Evolutionary conservation across 1,140 invertebrate genomes (phyloP).

Genomic region (Euglossa dilemma): DNA sequence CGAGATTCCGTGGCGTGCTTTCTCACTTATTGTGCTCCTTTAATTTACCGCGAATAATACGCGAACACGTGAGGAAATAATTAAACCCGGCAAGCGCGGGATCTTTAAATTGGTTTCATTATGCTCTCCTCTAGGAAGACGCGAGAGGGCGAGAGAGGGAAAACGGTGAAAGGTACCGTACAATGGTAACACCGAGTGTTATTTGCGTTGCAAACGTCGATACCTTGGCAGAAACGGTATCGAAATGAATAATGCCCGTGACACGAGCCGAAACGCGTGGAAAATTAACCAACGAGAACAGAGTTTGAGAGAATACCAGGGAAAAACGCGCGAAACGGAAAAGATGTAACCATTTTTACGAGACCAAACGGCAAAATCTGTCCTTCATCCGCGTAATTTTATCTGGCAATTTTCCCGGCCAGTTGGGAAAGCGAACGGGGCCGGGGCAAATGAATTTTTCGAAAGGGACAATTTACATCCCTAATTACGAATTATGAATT

Average conservation of each 20-base stretch:
- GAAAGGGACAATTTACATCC: too few relatives aligned
- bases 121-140: neutral
- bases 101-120: conserved; percentile 41
- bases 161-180: neutral
- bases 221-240: conserved; percentile 1
- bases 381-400: too few relatives aligned
- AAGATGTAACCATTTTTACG: too few relatives aligned
- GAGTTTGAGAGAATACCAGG: too few relatives aligned
- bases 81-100: conserved; percentile 6
- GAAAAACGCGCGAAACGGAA: too few relatives aligned
- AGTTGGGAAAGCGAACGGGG: too few relatives aligned
- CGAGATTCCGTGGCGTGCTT: conserved; percentile 1
- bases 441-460: too few relatives aligned
- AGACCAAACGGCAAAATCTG: too few relatives aligned
- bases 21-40: conserved; percentile 27
- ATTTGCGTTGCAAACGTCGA: conserved; percentile 12
- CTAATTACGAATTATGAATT: too few relatives aligned
- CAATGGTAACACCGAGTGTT: neutral
- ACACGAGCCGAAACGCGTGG: neutral
- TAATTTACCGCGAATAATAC: conserved; percentile 37
- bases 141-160: neutral
- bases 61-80: conserved; percentile 29
- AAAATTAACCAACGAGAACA: neutral
- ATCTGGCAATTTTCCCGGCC: too few relatives aligned
- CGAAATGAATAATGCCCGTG: conserved; percentile 1